These are phyloP conservation scores for Chionoecetes opilio DNA, from an alignment of 1,140 invertebrate species.

Conservation along the genomic window DNA sequence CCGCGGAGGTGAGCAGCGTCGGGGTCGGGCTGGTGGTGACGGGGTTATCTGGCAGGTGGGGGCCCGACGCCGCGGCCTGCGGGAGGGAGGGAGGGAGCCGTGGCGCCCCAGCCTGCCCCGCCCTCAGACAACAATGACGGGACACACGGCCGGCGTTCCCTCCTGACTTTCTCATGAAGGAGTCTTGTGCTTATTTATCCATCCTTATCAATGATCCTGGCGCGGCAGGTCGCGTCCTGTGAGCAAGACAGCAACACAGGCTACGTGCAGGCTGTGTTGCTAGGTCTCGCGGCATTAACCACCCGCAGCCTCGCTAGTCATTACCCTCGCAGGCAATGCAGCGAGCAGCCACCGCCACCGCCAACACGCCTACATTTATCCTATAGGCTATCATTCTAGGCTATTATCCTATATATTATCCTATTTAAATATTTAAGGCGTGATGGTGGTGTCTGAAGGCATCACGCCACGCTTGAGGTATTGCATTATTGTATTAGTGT, in stretches of 20 bases:
- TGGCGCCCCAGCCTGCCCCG: background rate
- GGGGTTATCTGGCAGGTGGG: background rate
- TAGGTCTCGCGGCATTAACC: background rate
- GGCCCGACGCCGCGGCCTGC: background rate
- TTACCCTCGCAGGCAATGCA: background rate
- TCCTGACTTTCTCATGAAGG: background rate
- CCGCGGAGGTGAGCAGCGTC: background rate
- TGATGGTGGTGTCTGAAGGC: too few relatives aligned
- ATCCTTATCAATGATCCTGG: background rate
- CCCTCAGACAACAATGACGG: constrained; percentile 16
- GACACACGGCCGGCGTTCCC: background rate
- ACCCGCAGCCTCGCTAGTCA: background rate
- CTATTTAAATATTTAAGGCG: too few relatives aligned
- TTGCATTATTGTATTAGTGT: background rate
- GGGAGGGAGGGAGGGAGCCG: background rate
- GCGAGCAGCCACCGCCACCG: background rate
- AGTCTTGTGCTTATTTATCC: background rate
- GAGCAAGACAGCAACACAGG: background rate
- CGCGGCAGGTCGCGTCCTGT: background rate
- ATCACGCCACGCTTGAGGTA: too few relatives aligned
- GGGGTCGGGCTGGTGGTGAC: background rate
- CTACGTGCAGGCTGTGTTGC: background rate
- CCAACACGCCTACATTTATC: too few relatives aligned
- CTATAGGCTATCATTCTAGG: too few relatives aligned
- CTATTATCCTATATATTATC: too few relatives aligned